A percentile compares a stretch with the other conserved stretches of the same genome.
Evolutionary conservation across 1,140 invertebrate genomes (phyloP).

Genomic region (Venturia canescens): DNA sequence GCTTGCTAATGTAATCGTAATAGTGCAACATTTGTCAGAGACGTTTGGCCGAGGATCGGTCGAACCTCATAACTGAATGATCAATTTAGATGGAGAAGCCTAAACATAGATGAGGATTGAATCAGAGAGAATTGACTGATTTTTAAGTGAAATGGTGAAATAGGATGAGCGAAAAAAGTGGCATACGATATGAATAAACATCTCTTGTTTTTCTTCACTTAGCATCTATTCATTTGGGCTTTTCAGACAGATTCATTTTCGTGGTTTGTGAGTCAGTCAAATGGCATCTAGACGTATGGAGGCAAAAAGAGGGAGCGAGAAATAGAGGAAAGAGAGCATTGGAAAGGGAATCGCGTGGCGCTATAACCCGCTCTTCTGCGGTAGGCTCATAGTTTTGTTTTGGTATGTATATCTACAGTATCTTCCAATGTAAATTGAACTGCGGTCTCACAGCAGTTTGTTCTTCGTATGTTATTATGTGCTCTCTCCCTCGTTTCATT

Average conservation of each 20-base stretch:
- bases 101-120: background rate
- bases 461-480: conserved; percentile 22
- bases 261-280: background rate
- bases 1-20: conserved; percentile 49
- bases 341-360: conserved; percentile 21
- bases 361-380: conserved; percentile 23
- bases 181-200: too few relatives aligned
- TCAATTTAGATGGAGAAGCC: background rate
- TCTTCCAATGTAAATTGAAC: conserved; percentile 54
- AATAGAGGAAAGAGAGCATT: background rate
- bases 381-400: conserved; percentile 31
- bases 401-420: conserved; percentile 1
- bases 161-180: background rate
- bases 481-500: background rate
- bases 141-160: too few relatives aligned
- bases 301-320: background rate
- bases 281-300: background rate
- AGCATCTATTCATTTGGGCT: background rate
- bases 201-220: conserved; percentile 4
- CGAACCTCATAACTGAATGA: background rate
- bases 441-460: conserved; percentile 48
- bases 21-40: conserved; percentile 22
- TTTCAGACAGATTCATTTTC: background rate
- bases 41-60: background rate
- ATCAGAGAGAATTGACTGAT: background rate